These are phyloP conservation scores for Gambusia yucatana DNA, from an alignment of 2,797 vertebrate genomes.

Conservation along the genomic window DNA sequence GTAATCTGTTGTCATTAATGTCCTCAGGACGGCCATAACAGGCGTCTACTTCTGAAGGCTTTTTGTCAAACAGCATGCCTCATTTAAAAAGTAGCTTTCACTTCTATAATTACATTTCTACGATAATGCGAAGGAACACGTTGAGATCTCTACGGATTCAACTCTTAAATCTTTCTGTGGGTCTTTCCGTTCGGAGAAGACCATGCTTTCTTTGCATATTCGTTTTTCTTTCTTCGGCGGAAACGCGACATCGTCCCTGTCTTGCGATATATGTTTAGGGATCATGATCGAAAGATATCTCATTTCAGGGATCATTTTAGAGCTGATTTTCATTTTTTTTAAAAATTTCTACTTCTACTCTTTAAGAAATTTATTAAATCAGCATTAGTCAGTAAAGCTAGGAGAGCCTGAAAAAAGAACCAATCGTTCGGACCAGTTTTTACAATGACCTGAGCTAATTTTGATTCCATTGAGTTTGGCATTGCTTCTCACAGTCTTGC, in stretches of 20 bases:
- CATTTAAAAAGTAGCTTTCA: conserved; percentile 57
- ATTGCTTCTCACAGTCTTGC: conserved; percentile 52
- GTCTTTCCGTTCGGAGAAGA: conserved; percentile 53
- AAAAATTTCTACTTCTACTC: conserved; percentile 14
- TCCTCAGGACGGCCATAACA: conserved; percentile 65
- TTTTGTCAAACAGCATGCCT: conserved; percentile 67
- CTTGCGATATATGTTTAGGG: not conserved
- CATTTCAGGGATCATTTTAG: conserved; percentile 25
- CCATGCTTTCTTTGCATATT: conserved; percentile 46
- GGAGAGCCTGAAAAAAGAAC: conserved; percentile 46
- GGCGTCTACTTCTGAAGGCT: conserved; percentile 55
- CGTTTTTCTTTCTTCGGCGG: conserved; percentile 13
- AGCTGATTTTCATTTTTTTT: conserved; percentile 22
- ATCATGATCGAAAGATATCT: conserved; percentile 7
- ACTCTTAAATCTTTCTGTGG: conserved; percentile 52
- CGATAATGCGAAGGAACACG: conserved; percentile 40
- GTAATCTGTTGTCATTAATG: conserved; percentile 46
- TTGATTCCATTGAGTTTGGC: conserved; percentile 69
- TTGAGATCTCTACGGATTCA: conserved; percentile 39
- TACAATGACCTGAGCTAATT: conserved; percentile 66
- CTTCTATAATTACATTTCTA: conserved; percentile 62
- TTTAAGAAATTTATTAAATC: conserved; percentile 41
- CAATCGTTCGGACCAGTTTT: conserved; percentile 46
- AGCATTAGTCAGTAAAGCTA: conserved; percentile 54
- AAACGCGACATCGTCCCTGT: conserved; percentile 28